phyloP scores from a whole-genome alignment of 2,113 vertebrate genomes.

The Paratilapia polleni region DNA sequence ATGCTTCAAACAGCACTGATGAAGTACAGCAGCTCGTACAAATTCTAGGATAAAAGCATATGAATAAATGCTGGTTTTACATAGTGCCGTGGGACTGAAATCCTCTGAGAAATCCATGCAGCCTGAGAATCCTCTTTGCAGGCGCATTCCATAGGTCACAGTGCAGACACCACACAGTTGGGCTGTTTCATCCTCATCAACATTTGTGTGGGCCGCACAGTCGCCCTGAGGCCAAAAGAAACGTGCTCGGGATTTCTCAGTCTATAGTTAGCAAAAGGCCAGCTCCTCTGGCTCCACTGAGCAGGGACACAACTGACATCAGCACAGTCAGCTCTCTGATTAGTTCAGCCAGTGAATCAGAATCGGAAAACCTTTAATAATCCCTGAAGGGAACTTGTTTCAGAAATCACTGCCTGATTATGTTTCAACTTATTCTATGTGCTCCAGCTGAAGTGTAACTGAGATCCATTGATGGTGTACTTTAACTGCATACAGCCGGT shows the following conservation, averaged over 20 bases:
- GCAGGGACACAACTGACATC: slow-evolving; percentile 40
- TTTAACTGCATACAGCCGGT: slow-evolving; percentile 38
- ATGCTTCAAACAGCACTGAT: neutral
- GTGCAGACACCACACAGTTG: slow-evolving; percentile 65
- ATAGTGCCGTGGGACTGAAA: slow-evolving; percentile 28
- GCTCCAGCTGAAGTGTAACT: slow-evolving; percentile 42
- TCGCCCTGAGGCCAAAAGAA: slow-evolving; percentile 63
- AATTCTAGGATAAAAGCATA: slow-evolving; percentile 4
- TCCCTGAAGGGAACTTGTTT: slow-evolving; percentile 11
- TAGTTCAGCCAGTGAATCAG: slow-evolving; percentile 14
- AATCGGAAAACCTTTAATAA: slow-evolving; percentile 11
- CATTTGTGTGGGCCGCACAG: slow-evolving; percentile 74
- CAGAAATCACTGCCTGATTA: slow-evolving; percentile 6
- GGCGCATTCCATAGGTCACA: slow-evolving; percentile 72
- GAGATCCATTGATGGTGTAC: slow-evolving; percentile 34
- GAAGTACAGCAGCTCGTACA: neutral
- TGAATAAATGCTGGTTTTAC: slow-evolving; percentile 34
- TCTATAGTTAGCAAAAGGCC: slow-evolving; percentile 71
- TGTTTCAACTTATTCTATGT: slow-evolving; percentile 23
- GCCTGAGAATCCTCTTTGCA: slow-evolving; percentile 68
- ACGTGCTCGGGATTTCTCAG: slow-evolving; percentile 58
- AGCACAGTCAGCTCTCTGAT: slow-evolving; percentile 15
- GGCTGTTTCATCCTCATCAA: slow-evolving; percentile 71
- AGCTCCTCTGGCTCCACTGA: slow-evolving; percentile 63
- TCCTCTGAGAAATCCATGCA: slow-evolving; percentile 50